phyloP scores from a whole-genome alignment of 2,888 invertebrate species.

The Drosophila villosipedis region DNA sequence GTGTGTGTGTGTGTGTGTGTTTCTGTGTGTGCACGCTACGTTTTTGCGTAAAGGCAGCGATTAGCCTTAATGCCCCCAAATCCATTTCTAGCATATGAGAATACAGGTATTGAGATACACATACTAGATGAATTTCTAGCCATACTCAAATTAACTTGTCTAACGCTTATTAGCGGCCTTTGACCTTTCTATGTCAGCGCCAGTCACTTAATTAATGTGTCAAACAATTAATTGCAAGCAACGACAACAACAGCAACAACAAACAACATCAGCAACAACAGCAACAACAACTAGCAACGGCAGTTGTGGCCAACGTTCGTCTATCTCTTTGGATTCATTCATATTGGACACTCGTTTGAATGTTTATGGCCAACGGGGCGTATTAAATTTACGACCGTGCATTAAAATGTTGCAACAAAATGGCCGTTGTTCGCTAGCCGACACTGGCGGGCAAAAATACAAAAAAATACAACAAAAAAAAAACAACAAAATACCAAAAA shows the following conservation, averaged over 20 bases:
- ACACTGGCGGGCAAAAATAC: conserved; percentile 39
- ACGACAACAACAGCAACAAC: conserved; percentile 7
- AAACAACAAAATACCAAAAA: conserved; percentile 24
- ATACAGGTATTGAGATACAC: conserved; percentile 34
- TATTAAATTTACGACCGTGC: conserved; percentile 77
- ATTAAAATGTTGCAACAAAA: conserved; percentile 81
- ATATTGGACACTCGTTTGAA: conserved; percentile 66
- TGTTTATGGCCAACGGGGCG: conserved; percentile 78
- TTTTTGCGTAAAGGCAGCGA: conserved; percentile 60
- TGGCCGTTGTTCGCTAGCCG: conserved; percentile 52
- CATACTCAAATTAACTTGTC: conserved; percentile 71
- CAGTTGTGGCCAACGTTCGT: conserved; percentile 37
- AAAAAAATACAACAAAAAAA: background rate
- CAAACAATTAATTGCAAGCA: conserved; percentile 72
- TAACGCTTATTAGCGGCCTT: conserved; percentile 74
- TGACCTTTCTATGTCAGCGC: conserved; percentile 70
- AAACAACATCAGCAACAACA: conserved; percentile 17
- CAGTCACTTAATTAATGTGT: conserved; percentile 72
- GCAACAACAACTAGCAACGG: conserved; percentile 11
- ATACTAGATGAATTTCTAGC: conserved; percentile 22
- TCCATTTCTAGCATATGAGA: conserved; percentile 44
- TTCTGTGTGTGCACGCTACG: conserved; percentile 4
- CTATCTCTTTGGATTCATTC: conserved; percentile 70
- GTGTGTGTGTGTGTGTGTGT: background rate
- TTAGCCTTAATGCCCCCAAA: conserved; percentile 66